Conservation (phyloP, 1,140 invertebrate genomes). For the Lepidotrigona ventralis region DNA sequence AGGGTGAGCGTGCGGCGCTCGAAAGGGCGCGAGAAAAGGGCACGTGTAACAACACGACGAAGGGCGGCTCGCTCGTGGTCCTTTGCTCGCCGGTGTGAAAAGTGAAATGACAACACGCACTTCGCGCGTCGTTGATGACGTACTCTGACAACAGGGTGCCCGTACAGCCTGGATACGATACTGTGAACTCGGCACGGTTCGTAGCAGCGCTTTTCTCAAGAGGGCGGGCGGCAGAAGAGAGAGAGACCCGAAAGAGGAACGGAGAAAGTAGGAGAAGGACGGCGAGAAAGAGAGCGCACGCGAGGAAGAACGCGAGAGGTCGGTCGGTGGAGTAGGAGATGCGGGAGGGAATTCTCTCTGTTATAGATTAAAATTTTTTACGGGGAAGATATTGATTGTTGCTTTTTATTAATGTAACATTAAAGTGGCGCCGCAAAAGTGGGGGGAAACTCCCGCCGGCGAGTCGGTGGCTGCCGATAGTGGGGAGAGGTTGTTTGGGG, state of each 20-base stretch:
- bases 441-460: constrained; percentile 58
- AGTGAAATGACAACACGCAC: constrained; percentile 41
- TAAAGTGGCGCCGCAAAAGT: constrained; percentile 73
- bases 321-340: constrained; percentile 26
- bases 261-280: constrained; percentile 4
- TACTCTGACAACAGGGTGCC: constrained; percentile 42
- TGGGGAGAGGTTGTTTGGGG: constrained; percentile 37
- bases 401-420: constrained; percentile 80
- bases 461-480: constrained; percentile 13
- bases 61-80: constrained; percentile 24
- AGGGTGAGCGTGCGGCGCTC: constrained; percentile 5
- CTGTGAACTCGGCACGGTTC: constrained; percentile 58
- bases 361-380: constrained; percentile 80
- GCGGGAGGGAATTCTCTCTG: constrained; percentile 71
- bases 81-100: constrained; percentile 38
- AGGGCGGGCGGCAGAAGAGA: constrained; percentile 53
- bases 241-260: constrained; percentile 6
- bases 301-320: constrained; percentile 35
- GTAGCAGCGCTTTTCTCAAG: constrained; percentile 67
- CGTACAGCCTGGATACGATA: constrained; percentile 62
- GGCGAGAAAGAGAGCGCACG: constrained; percentile 15
- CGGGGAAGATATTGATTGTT: constrained; percentile 80
- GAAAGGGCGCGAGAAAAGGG: constrained; percentile 48
- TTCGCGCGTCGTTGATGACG: constrained; percentile 32
- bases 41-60: constrained; percentile 36